Evolutionary conservation across 2,797 vertebrate genomes (phyloP).

Genomic region (Todus mexicanus): DNA sequence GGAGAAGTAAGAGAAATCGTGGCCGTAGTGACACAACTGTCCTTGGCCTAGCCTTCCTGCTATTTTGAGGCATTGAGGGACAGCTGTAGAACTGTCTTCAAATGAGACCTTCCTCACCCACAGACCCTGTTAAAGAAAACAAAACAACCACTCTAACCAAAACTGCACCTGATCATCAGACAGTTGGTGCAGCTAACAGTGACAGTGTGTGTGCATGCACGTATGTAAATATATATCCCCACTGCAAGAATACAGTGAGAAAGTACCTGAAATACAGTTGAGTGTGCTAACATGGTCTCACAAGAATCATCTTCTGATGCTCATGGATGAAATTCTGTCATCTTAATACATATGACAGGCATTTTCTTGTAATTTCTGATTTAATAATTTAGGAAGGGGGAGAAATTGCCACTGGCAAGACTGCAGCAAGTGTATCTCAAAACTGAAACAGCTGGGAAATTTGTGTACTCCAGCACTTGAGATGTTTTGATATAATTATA

Average conservation of each 20-base stretch:
- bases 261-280: neutral
- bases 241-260: neutral
- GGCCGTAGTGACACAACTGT: neutral
- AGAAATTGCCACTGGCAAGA: neutral
- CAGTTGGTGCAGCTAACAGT: neutral
- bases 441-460: neutral
- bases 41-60: neutral
- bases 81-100: neutral
- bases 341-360: neutral
- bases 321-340: neutral
- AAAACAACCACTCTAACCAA: neutral
- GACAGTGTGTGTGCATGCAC: neutral
- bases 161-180: neutral
- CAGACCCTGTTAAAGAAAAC: neutral
- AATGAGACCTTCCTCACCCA: neutral
- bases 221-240: fast-evolving
- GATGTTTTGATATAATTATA: neutral
- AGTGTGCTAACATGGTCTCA: neutral
- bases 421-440: neutral
- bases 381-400: neutral
- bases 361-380: neutral
- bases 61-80: neutral
- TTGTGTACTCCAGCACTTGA: neutral
- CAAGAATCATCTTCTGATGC: neutral
- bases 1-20: neutral